Conservation (phyloP, 1,140 invertebrate species). For the Dufourea novaeangliae region DNA sequence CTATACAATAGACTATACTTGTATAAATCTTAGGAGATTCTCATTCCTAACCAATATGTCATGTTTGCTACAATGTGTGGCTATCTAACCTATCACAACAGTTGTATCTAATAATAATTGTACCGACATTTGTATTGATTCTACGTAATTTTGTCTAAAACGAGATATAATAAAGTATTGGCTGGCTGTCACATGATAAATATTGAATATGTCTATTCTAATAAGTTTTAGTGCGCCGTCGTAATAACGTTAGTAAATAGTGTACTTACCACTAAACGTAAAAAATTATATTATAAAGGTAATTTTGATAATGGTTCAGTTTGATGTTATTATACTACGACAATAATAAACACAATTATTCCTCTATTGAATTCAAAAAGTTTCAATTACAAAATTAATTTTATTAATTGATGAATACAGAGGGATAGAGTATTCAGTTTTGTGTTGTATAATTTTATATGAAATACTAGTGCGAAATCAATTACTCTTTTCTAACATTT, state of each 20-base stretch:
- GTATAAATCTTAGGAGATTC: no score
- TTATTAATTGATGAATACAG: not conserved
- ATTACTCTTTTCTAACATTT: not conserved
- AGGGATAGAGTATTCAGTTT: not conserved
- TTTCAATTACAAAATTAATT: not conserved
- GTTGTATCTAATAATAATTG: not conserved
- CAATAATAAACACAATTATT: not conserved
- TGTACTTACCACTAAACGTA: not conserved
- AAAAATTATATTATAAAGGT: not conserved
- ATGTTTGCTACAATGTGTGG: conserved; percentile 3
- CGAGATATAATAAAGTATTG: not conserved
- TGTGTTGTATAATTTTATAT: not conserved
- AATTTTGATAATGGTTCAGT: not conserved
- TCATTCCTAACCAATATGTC: not conserved
- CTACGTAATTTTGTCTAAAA: not conserved
- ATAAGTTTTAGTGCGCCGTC: not conserved
- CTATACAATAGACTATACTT: no score
- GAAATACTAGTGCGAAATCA: not conserved
- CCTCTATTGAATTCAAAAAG: not conserved
- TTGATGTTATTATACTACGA: not conserved
- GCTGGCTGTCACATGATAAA: not conserved
- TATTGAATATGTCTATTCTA: not conserved
- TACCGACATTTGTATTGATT: not conserved
- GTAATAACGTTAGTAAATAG: not conserved
- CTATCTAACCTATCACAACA: conserved; percentile 1